Base-by-base conservation (phyloP, 1,140 invertebrate genomes). In the Gryllus bimaculatus region DNA sequence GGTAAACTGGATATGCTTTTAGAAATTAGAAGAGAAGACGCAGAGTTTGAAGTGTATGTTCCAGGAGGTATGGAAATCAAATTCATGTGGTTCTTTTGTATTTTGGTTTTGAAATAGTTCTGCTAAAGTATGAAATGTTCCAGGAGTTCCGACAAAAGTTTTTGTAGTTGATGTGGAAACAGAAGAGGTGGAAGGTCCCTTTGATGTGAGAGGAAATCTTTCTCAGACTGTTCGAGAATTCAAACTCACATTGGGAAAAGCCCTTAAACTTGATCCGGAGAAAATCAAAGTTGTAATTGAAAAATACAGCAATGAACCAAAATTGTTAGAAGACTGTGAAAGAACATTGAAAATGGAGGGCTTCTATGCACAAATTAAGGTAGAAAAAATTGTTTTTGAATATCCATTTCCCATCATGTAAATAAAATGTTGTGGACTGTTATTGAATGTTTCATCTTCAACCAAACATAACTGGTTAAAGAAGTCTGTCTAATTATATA, bases 11-110 rank as follows among this genome's bases (percentile, higher is more conserved):
- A 92, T 82, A 89, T 94, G 75, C 85, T 94, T 21, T 83, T 95
- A 81, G 93, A 95, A 85, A 90, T 91, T 80, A 87, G 89, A 74
- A 84, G 88, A 39, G 88, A 91, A 80, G 89, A 92, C 83, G 87
- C 90, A 81, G 82, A 87, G 80, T 94, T 93, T 83, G 88, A 91
- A 82, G 85, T 85, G 8, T 94, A 94, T 84, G 86, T 88, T 82
- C 88, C 88, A 78, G 90, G 90, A 83, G 91, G 92, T 88, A 82
- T 82, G 82, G 84, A 47, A 73, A 82, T 82, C 26, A 48, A 73
- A 81, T 66, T 10, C 20, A 2, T 75, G 74, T 13, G 20, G 3
- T 75, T 75, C 0, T 75, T 75, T 75, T 66, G 15, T 80, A 21
- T 78, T 47, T 82, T 80, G 75, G 73, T 66, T 78, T 76, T 20